phyloP scores from a whole-genome alignment of 2,797 vertebrate genomes.

The Sphenodon punctatus region DNA sequence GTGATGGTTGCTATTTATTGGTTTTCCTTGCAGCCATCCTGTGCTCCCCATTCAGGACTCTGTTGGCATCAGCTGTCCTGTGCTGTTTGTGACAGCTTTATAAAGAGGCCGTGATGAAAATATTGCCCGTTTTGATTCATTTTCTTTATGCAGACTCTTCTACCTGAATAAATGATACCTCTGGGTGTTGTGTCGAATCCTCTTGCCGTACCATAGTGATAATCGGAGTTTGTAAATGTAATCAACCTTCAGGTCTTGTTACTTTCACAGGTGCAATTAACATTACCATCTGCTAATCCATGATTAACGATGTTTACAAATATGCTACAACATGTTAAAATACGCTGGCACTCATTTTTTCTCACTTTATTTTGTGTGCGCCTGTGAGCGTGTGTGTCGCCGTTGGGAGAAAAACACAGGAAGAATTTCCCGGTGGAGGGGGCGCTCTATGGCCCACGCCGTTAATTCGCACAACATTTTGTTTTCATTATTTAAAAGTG shows the following conservation, averaged over 20 bases:
- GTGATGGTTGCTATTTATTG: too few species aligned
- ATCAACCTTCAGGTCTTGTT: constrained; percentile 89
- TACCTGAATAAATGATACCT: not conserved
- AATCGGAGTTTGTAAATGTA: constrained; percentile 82
- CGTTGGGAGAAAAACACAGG: not conserved
- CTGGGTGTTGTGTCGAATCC: not conserved
- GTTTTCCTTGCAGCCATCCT: not conserved
- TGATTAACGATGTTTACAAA: constrained; percentile 95
- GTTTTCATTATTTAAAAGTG: constrained; percentile 22
- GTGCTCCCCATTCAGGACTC: not conserved
- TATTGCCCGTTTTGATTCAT: not conserved
- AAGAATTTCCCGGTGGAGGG: not conserved
- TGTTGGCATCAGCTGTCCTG: not conserved
- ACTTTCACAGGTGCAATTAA: constrained; percentile 92
- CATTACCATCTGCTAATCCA: constrained; percentile 91
- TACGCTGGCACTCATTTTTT: constrained; percentile 37
- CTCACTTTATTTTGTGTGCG: not conserved
- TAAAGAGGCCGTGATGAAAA: not conserved
- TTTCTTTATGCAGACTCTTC: not conserved
- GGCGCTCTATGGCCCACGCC: not conserved
- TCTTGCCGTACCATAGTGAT: constrained; percentile 43
- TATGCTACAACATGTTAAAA: constrained; percentile 70
- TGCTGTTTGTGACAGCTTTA: not conserved
- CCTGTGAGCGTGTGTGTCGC: not conserved
- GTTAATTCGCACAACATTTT: constrained; percentile 7